These are phyloP conservation scores for Sarcophilus harrisii DNA, from an alignment of 2,797 vertebrate species.

Conservation along the genomic window DNA sequence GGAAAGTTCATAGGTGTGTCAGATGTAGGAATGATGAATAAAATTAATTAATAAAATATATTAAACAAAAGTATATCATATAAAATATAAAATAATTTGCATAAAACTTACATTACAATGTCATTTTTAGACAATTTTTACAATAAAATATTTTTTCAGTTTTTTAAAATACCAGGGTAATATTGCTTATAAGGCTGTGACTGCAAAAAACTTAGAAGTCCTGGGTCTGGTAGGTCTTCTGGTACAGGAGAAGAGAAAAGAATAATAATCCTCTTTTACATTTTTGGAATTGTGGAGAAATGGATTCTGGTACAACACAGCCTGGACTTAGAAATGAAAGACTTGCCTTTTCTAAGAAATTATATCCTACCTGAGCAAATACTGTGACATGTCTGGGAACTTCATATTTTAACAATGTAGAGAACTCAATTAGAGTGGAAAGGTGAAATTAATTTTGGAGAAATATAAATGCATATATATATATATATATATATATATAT, in stretches of 20 bases:
- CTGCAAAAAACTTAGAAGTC: too few relatives aligned
- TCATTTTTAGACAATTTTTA: too few relatives aligned
- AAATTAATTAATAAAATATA: too few relatives aligned
- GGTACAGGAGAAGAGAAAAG: background rate
- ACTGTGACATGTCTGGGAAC: slow-evolving; percentile 62
- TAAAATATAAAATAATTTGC: too few relatives aligned
- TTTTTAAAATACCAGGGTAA: too few relatives aligned
- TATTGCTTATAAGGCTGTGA: too few relatives aligned
- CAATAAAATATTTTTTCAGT: too few relatives aligned
- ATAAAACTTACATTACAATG: too few relatives aligned
- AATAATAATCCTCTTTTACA: background rate
- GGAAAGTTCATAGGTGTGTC: too few relatives aligned
- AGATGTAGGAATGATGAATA: too few relatives aligned
- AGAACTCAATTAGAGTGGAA: slow-evolving; percentile 53
- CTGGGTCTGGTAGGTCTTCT: too few relatives aligned
- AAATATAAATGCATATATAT: background rate
- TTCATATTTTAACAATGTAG: slow-evolving; percentile 57
- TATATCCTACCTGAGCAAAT: slow-evolving; percentile 72
- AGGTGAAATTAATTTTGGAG: background rate
- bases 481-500: background rate
- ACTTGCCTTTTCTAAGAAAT: slow-evolving; percentile 30
- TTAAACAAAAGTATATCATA: too few relatives aligned
- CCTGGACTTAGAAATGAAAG: background rate
- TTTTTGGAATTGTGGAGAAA: background rate
- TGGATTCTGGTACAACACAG: background rate